phyloP scores from a whole-genome alignment of 2,888 invertebrate species.

The Harpalus rubripes region DNA sequence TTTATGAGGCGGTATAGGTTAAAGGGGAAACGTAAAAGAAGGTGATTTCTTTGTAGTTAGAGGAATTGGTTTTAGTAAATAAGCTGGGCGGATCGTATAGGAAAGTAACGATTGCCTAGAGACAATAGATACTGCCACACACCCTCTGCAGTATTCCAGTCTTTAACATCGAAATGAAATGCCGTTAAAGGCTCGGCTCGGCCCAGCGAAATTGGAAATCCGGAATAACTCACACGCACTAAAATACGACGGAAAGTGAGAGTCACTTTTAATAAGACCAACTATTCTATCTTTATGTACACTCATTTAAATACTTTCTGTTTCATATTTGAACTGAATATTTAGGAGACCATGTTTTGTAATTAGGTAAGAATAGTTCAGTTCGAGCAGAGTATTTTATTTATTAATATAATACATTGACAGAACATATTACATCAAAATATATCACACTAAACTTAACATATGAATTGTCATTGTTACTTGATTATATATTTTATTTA shows the following conservation, averaged over 20 bases:
- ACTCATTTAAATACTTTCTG: too few relatives aligned
- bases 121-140: slow-evolving; percentile 55
- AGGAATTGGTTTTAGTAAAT: slow-evolving; percentile 62
- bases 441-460: too few relatives aligned
- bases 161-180: slow-evolving; percentile 55
- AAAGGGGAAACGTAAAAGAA: slow-evolving; percentile 33
- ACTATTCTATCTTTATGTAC: too few relatives aligned
- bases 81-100: slow-evolving; percentile 56
- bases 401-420: too few relatives aligned
- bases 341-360: too few relatives aligned
- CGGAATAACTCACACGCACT: slow-evolving; percentile 28
- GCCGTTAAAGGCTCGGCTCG: slow-evolving; percentile 19
- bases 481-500: too few relatives aligned
- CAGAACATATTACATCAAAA: too few relatives aligned
- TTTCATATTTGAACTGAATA: too few relatives aligned
- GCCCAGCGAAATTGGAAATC: slow-evolving; percentile 38
- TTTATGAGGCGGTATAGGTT: not conserved
- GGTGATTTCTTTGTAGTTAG: slow-evolving; percentile 49
- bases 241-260: not conserved
- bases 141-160: slow-evolving; percentile 21
- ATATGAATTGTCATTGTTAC: too few relatives aligned
- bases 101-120: slow-evolving; percentile 62
- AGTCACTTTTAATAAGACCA: slow-evolving; percentile 33
- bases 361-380: too few relatives aligned
- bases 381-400: too few relatives aligned